These are phyloP conservation scores for Crotophaga sulcirostris DNA, from an alignment of 2,113 vertebrate species.

Conservation along the genomic window DNA sequence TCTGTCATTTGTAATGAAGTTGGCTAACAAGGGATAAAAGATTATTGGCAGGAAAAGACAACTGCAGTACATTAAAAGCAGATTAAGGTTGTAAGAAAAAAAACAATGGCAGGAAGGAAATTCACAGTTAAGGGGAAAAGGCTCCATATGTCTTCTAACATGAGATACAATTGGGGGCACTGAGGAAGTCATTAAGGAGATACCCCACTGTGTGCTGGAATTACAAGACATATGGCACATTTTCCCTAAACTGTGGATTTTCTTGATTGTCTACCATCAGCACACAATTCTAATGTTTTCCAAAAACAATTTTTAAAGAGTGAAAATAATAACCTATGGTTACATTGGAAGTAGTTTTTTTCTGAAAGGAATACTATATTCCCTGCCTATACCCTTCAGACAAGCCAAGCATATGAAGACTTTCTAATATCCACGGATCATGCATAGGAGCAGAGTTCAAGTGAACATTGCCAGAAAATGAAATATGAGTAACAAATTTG, in stretches of 20 bases:
- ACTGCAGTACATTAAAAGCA: slow-evolving; percentile 77
- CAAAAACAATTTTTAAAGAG: not conserved
- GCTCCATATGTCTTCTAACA: slow-evolving; percentile 70
- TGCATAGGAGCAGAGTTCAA: fast-evolving
- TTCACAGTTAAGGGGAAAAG: slow-evolving; percentile 53
- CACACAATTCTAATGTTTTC: not conserved
- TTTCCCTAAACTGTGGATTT: slow-evolving; percentile 52
- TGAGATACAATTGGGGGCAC: slow-evolving; percentile 33
- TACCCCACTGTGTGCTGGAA: slow-evolving; percentile 67
- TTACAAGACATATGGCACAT: slow-evolving; percentile 68
- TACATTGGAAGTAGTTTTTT: not conserved
- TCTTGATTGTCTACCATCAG: slow-evolving; percentile 36
- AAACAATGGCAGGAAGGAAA: slow-evolving; percentile 68
- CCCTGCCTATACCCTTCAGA: not conserved
- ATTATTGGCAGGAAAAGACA: slow-evolving; percentile 72
- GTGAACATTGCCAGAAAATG: not conserved
- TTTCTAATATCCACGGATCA: not conserved
- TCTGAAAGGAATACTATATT: not conserved
- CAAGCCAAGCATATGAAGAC: not conserved
- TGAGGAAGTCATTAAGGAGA: slow-evolving; percentile 72
- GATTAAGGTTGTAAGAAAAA: slow-evolving; percentile 76
- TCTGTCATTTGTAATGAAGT: slow-evolving; percentile 61
- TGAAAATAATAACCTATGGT: not conserved
- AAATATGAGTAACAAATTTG: not conserved
- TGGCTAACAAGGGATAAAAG: slow-evolving; percentile 75